Evolutionary conservation across 1,140 invertebrate species (phyloP), one percentile per base, ranked within the genome.

Genomic region (Teleopsis dalmanni): DNA sequence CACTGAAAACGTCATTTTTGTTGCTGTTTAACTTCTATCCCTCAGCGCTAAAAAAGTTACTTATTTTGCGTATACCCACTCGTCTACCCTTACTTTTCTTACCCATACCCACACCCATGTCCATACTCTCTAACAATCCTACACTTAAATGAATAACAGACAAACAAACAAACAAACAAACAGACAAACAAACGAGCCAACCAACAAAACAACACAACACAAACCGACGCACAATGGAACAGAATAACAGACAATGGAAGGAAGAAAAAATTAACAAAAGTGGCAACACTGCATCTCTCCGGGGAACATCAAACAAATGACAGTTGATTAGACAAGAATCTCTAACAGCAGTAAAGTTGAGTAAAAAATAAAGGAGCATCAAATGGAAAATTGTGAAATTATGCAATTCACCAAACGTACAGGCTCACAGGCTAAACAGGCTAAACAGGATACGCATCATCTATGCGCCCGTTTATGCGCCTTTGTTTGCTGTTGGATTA

Each of bases 311-410:
- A 66, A 66, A 65, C 63, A 66, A 66, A 66, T 66, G 64, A 66
- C 64, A 66, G 64, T 64, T 66, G 64, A 66, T 66, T 66, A 66
- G 64, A 66, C 64, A 66, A 66, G 65, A 61, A 66, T 66, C 64
- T 66, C 59, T 52, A 33, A 31, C 29, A 48, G 14, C 38, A 33
- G 26, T 14, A 49, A 41, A 43, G 40, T 23, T 40, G 31, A 43
- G 41, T 29, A 27, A 27, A 27, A 25, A 41, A 59, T 57, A 65
- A 65, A 62, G 59, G 62, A 65, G 62, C 62, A 65, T 65, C 62
- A 62, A 66, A 66, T 66, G 64, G 64, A 66, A 66, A 66, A 66
- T 66, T 66, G 64, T 66, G 60, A 66, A 66, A 66, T 66, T 66
- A 66, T 66, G 64, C 64, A 66, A 66, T 66, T 63, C 41, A 18